These are phyloP conservation scores for Acronicta alni DNA, from an alignment of 2,888 invertebrate genomes.

Conservation along the genomic window DNA sequence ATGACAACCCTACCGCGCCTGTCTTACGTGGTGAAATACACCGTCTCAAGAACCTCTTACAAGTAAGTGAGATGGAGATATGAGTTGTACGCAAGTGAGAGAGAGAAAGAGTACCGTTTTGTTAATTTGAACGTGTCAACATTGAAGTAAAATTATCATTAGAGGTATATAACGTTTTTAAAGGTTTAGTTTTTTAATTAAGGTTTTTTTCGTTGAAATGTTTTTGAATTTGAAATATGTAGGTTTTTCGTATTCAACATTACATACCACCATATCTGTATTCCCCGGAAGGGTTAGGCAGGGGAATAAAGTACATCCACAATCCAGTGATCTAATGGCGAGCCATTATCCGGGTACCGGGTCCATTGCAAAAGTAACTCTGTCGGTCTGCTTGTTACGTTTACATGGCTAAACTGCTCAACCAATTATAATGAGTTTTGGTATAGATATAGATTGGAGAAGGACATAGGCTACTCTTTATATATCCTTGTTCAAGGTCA, in stretches of 20 bases:
- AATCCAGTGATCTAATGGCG: no score
- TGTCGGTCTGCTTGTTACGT: no score
- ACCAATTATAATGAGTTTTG: no score
- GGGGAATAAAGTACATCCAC: no score
- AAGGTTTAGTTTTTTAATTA: slow-evolving; percentile 39
- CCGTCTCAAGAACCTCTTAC: slow-evolving; percentile 46
- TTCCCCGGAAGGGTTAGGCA: no score
- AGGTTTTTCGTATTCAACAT: neutral
- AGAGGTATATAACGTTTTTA: slow-evolving; percentile 32
- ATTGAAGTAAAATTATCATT: slow-evolving; percentile 41
- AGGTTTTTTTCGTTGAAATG: slow-evolving; percentile 11
- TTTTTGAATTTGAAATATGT: neutral
- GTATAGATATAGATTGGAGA: no score
- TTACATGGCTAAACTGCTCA: no score
- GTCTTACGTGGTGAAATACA: slow-evolving; percentile 46
- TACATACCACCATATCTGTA: no score
- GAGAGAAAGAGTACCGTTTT: slow-evolving; percentile 18
- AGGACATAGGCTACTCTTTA: no score
- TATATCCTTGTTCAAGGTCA: no score
- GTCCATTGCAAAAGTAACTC: no score
- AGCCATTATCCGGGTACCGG: no score
- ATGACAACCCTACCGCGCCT: slow-evolving; percentile 39
- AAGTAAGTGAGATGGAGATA: slow-evolving; percentile 31
- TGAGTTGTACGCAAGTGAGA: slow-evolving; percentile 9
- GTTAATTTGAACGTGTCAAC: slow-evolving; percentile 44